phyloP scores from a whole-genome alignment of 2,113 vertebrate species.

The Tenebrosternarchus preto region DNA sequence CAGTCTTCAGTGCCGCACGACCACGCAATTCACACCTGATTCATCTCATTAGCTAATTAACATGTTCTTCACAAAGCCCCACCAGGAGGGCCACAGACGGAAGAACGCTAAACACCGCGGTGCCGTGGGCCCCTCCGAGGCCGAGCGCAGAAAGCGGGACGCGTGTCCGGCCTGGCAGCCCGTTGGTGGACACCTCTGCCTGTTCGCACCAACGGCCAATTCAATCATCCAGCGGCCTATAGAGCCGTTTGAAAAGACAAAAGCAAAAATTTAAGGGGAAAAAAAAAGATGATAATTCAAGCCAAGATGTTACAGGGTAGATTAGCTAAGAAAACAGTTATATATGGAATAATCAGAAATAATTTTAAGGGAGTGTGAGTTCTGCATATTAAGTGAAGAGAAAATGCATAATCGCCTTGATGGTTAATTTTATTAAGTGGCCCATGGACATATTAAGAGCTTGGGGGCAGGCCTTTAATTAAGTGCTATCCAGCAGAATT shows the following conservation, averaged over 20 bases:
- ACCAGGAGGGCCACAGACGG: neutral
- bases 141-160: neutral
- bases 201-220: too few species aligned
- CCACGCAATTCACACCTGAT: neutral
- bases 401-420: constrained; percentile 44
- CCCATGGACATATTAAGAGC: constrained; percentile 30
- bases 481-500: constrained; percentile 31
- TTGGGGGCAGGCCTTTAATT: constrained; percentile 34
- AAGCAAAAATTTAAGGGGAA: neutral
- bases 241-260: neutral
- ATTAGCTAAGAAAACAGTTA: neutral
- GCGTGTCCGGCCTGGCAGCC: too few species aligned
- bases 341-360: constrained; percentile 12
- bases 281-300: neutral
- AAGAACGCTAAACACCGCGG: neutral
- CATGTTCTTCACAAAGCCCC: neutral
- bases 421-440: constrained; percentile 44
- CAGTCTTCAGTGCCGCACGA: neutral
- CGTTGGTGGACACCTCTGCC: too few species aligned
- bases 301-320: neutral
- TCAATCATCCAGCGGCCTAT: neutral
- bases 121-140: neutral
- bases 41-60: neutral
- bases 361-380: constrained; percentile 13
- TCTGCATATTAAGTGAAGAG: constrained; percentile 21